Percentiles rank a stretch among this genome's conserved stretches.
phyloP scores from a whole-genome alignment of 2,888 invertebrate genomes.

The Apamea anceps region DNA sequence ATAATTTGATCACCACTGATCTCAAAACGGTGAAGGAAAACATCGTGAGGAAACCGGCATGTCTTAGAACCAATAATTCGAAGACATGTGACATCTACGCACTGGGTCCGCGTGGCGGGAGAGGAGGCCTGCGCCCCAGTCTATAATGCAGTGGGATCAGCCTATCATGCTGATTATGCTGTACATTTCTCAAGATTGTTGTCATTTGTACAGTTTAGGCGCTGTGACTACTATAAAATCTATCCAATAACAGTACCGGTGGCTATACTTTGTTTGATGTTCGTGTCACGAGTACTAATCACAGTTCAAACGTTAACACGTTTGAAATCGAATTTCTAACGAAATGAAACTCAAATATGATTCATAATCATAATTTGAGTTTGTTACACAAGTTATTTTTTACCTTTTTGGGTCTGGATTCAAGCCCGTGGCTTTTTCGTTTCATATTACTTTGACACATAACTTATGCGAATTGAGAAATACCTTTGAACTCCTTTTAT shows the following conservation, averaged over 20 bases:
- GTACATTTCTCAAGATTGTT: background rate
- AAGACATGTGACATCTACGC: background rate
- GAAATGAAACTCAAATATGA: slow-evolving; percentile 5
- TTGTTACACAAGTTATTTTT: background rate
- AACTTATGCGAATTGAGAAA: slow-evolving; percentile 27
- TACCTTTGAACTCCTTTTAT: slow-evolving; percentile 9
- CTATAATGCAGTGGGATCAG: background rate
- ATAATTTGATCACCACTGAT: background rate
- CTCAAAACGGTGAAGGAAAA: background rate
- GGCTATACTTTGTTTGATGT: background rate
- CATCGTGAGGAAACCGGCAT: background rate
- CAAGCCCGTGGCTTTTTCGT: background rate
- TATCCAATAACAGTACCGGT: background rate
- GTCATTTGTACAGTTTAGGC: background rate
- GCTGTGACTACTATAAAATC: slow-evolving; percentile 1
- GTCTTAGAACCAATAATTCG: background rate
- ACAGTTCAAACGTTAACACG: background rate
- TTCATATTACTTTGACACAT: slow-evolving; percentile 17
- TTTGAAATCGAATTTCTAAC: no score
- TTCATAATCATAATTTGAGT: background rate
- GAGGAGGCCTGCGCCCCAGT: background rate
- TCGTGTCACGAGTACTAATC: background rate
- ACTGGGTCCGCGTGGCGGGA: background rate
- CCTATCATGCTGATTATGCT: background rate
- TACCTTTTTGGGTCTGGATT: slow-evolving; percentile 1